Evolutionary conservation across 2,888 invertebrate genomes (phyloP).

Genomic region (Drosophila paramelanica): DNA sequence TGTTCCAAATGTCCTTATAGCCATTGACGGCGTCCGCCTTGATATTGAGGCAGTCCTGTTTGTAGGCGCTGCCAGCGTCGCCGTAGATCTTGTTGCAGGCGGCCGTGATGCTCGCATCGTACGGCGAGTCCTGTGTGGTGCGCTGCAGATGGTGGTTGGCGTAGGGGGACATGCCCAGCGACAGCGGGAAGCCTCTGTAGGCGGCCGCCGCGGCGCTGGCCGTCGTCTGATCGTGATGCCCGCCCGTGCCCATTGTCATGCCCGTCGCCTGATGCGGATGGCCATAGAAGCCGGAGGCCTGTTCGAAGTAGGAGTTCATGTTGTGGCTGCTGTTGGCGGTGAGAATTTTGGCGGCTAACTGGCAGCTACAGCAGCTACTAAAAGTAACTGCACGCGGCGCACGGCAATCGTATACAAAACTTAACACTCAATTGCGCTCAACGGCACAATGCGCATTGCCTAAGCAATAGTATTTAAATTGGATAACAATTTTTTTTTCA

Average conservation of each 20-base stretch:
- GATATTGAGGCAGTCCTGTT: slow-evolving; percentile 90
- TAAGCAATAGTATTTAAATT: slow-evolving; percentile 7
- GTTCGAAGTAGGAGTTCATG: slow-evolving; percentile 98
- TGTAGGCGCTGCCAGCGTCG: slow-evolving; percentile 85
- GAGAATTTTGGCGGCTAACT: slow-evolving; percentile 85
- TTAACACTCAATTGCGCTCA: slow-evolving; percentile 10
- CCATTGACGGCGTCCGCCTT: slow-evolving; percentile 86
- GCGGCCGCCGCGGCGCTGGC: slow-evolving; percentile 88
- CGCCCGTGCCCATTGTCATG: slow-evolving; percentile 88
- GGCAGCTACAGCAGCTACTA: slow-evolving; percentile 65
- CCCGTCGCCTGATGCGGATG: slow-evolving; percentile 93
- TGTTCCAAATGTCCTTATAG: slow-evolving; percentile 89
- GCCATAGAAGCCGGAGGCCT: slow-evolving; percentile 96
- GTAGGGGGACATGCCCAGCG: slow-evolving; percentile 94
- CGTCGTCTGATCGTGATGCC: slow-evolving; percentile 90
- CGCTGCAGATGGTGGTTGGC: slow-evolving; percentile 91
- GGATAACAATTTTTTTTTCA: slow-evolving; percentile 9
- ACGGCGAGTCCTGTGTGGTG: slow-evolving; percentile 95
- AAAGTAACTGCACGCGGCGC: slow-evolving; percentile 61
- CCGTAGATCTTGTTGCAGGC: slow-evolving; percentile 90
- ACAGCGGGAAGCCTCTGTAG: slow-evolving; percentile 94
- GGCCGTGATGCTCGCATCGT: slow-evolving; percentile 95
- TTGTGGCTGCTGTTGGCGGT: slow-evolving; percentile 84
- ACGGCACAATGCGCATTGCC: slow-evolving; percentile 20
- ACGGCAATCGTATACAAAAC: slow-evolving; percentile 26